phyloP scores from a whole-genome alignment of 2,113 vertebrate genomes.

The Scartelaos histophorus region DNA sequence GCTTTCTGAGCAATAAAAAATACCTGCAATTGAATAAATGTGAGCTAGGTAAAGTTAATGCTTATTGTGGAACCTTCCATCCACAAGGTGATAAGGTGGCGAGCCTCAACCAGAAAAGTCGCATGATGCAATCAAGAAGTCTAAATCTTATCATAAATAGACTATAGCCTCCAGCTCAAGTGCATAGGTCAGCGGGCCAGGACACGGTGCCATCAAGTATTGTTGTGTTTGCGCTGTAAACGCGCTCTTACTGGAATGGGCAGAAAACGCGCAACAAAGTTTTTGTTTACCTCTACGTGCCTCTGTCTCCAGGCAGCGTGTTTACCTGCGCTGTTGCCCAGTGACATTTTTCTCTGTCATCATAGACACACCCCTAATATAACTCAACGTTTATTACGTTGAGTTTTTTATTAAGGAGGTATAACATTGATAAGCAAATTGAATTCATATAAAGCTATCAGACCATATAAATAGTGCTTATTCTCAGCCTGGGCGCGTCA shows the following conservation, averaged over 20 bases:
- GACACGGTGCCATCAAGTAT: not conserved
- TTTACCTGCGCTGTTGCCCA: constrained; percentile 73
- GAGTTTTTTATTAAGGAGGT: constrained; percentile 72
- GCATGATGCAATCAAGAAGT: not conserved
- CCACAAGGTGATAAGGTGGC: too few species aligned
- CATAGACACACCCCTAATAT: constrained; percentile 56
- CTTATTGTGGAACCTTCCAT: too few species aligned
- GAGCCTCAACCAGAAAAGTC: too few species aligned
- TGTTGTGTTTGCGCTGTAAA: not conserved
- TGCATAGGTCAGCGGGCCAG: not conserved
- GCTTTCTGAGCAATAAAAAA: too few species aligned
- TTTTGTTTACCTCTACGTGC: constrained; percentile 48
- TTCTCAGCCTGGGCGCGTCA: not conserved
- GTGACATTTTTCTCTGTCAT: constrained; percentile 67
- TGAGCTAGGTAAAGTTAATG: too few species aligned
- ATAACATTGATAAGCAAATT: not conserved
- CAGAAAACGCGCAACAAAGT: constrained; percentile 1
- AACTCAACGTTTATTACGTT: constrained; percentile 41
- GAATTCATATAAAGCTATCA: not conserved
- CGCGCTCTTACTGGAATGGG: not conserved
- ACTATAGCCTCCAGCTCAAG: too few species aligned
- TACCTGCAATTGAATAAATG: too few species aligned
- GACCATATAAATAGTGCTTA: not conserved
- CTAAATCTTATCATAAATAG: too few species aligned
- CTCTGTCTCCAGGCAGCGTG: constrained; percentile 68